Base-by-base conservation (phyloP, 2,888 invertebrate genomes). In the Zygaena filipendulae region DNA sequence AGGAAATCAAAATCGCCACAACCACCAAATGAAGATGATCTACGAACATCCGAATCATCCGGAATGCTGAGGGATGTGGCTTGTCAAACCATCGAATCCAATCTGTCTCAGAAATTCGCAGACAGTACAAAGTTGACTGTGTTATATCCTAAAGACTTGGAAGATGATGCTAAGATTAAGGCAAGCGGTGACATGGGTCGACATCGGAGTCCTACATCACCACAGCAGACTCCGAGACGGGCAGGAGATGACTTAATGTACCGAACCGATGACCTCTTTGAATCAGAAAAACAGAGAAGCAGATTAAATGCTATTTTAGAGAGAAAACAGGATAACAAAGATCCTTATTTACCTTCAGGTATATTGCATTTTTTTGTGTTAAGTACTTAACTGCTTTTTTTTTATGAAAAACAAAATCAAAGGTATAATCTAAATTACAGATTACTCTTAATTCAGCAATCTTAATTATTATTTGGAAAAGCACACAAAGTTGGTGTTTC, bases 321-420 rank as follows among this genome's bases (percentile, higher is more conserved):
- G 37, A 60, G 64, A 25, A 74, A 71, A 44, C n/a, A n/a, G n/a
- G 68, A 68, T 27, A 61, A 45, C 20, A 62, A 62, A 36, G 77
- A 79, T 36, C 77, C 79, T 23, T 72, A 77, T 41, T 48, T 79
- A 34, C 79, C 79, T 30, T 52, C 71, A 48, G 70, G 72, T 72
- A 45, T n/a, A 32, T n/a, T 23, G 9, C 14, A 13, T 7, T 13
- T 10, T n/a, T n/a, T 2, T 25, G 8, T 3, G 3, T 20, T 21
- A 5, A 21, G 8, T 11, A 10, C 16, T 27, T 3, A 11, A 10
- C 16, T 19, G 4, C 2, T 9, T 13, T 13, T n/a, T n/a, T n/a
- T n/a, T n/a, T n/a, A n/a, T n/a, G n/a, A n/a, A n/a, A n/a, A n/a
- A n/a, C n/a, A n/a, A n/a, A n/a, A n/a, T n/a, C n/a, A n/a, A n/a